phyloP scores from a whole-genome alignment of 2,113 vertebrate species.

The Platichthys stellatus region DNA sequence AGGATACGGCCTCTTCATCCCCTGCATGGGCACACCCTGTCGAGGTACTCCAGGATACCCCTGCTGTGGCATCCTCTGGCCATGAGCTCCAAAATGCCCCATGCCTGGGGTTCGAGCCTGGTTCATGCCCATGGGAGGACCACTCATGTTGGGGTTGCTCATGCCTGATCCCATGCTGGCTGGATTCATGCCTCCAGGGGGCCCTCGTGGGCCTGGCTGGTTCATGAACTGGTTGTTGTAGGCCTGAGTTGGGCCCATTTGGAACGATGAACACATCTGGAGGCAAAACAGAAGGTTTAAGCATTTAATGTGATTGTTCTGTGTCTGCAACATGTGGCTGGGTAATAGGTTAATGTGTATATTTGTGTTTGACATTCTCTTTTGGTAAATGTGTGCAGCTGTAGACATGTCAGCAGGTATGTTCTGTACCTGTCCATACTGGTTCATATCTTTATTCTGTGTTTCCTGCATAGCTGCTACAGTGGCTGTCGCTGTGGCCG shows the following conservation, averaged over 20 bases:
- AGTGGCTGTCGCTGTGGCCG: slow-evolving; percentile 94
- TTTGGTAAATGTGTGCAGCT: slow-evolving; percentile 6
- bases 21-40: slow-evolving; percentile 93
- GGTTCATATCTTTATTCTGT: slow-evolving; percentile 99
- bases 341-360: background rate
- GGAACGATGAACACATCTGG: slow-evolving; percentile 99
- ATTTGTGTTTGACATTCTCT: background rate
- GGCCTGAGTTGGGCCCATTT: slow-evolving; percentile 97
- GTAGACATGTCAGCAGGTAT: slow-evolving; percentile 14
- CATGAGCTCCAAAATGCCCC: slow-evolving; percentile 90
- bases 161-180: slow-evolving; percentile 91
- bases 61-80: slow-evolving; percentile 97
- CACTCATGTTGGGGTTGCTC: slow-evolving; percentile 93
- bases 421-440: slow-evolving; percentile 93
- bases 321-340: background rate
- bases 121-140: slow-evolving; percentile 96
- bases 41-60: slow-evolving; percentile 92
- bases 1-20: slow-evolving; percentile 96
- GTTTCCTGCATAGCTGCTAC: slow-evolving; percentile 98
- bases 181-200: slow-evolving; percentile 95
- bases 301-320: slow-evolving; percentile 10
- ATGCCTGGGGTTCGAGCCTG: slow-evolving; percentile 94
- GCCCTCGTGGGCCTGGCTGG: slow-evolving; percentile 94
- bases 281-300: slow-evolving; percentile 69
- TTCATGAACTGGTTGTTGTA: slow-evolving; percentile 99